phyloP scores from a whole-genome alignment of 2,113 vertebrate species.

The Baryphthengus martii region DNA sequence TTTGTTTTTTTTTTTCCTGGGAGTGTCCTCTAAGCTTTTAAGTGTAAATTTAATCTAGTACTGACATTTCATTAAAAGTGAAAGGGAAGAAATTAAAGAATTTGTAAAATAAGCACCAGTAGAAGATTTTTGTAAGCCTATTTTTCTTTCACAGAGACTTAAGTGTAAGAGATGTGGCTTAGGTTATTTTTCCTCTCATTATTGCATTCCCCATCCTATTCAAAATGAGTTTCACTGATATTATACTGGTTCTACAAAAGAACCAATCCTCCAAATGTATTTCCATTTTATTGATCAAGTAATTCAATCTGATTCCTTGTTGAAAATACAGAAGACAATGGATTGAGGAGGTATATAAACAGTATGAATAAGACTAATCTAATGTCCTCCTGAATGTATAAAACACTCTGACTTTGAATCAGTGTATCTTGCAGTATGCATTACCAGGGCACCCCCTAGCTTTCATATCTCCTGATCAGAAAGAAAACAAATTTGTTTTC shows the following conservation, averaged over 20 bases:
- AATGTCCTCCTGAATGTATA: neutral
- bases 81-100: neutral
- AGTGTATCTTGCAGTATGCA: neutral
- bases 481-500: neutral
- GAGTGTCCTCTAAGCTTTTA: neutral
- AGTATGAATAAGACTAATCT: neutral
- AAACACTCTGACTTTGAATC: neutral
- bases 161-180: neutral
- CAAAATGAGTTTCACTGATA: neutral
- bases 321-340: neutral
- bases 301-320: neutral
- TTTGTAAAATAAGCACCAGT: neutral
- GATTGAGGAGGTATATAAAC: neutral
- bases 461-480: neutral
- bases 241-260: neutral
- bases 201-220: neutral
- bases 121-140: neutral
- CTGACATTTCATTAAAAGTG: neutral
- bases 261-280: neutral
- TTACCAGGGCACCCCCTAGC: neutral
- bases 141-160: neutral
- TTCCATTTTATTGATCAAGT: neutral
- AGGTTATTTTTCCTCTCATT: neutral
- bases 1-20: neutral
- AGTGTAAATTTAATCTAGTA: neutral